Evolutionary conservation across 2,113 vertebrate species (phyloP).

Genomic region (Grantiella picta): DNA sequence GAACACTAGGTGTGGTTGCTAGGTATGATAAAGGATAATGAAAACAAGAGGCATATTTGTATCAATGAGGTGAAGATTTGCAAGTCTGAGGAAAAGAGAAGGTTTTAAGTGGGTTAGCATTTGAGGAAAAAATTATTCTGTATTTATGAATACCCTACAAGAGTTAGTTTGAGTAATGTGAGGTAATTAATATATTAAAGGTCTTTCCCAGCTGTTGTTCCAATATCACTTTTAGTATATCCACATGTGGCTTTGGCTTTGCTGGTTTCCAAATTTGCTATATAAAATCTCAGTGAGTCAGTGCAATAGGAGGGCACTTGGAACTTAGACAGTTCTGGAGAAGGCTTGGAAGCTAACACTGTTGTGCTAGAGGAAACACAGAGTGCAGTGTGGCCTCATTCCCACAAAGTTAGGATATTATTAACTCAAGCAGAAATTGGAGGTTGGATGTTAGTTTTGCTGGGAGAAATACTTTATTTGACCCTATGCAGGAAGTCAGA

Average conservation of each 20-base stretch:
- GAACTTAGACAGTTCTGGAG: not conserved
- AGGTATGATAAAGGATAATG: not conserved
- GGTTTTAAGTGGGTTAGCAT: not conserved
- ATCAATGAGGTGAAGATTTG: not conserved
- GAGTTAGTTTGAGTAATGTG: not conserved
- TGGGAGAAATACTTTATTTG: not conserved
- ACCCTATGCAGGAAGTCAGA: not conserved
- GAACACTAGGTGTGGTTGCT: not conserved
- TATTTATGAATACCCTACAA: not conserved
- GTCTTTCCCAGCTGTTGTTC: not conserved
- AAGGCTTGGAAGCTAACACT: not conserved
- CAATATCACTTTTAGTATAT: not conserved
- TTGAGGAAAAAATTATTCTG: not conserved
- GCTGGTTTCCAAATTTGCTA: not conserved
- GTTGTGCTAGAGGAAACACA: not conserved
- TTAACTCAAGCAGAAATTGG: not conserved
- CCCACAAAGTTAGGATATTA: not conserved
- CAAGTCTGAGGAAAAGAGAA: not conserved
- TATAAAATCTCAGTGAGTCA: not conserved
- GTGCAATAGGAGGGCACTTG: not conserved
- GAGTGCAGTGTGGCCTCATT: not conserved
- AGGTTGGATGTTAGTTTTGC: not conserved
- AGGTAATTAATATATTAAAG: not conserved
- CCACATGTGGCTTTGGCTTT: not conserved
- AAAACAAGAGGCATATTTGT: not conserved